Evolutionary conservation across 2,888 invertebrate genomes (phyloP).

Genomic region (Heliconius charithonia): DNA sequence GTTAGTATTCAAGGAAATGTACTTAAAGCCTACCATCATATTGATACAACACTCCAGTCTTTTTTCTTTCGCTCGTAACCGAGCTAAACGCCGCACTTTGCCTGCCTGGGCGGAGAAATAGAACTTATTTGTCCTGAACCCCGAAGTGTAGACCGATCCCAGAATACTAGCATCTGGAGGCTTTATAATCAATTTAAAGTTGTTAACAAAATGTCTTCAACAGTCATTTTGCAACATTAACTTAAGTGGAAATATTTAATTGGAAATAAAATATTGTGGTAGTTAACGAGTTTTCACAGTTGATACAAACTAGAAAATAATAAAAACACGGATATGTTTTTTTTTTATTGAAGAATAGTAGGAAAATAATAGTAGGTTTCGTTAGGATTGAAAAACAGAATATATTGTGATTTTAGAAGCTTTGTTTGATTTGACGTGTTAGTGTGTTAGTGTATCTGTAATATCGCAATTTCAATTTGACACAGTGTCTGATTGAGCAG

Average conservation of each 20-base stretch:
- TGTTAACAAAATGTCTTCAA: neutral
- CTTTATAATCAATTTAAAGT: neutral
- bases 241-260: slow-evolving; percentile 8
- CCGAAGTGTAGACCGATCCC: too few relatives aligned
- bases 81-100: too few relatives aligned
- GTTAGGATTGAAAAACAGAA: neutral
- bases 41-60: too few relatives aligned
- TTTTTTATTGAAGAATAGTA: neutral
- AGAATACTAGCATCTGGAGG: too few relatives aligned
- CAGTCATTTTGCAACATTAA: neutral
- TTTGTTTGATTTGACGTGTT: neutral
- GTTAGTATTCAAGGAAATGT: too few relatives aligned
- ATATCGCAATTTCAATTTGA: too few relatives aligned
- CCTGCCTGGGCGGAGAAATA: too few relatives aligned
- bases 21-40: too few relatives aligned
- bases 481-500: too few relatives aligned
- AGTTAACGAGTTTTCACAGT: neutral
- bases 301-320: neutral
- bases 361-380: neutral
- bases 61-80: too few relatives aligned
- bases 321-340: neutral
- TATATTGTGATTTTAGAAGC: neutral
- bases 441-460: too few relatives aligned
- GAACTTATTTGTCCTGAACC: too few relatives aligned
- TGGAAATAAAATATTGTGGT: neutral